These are phyloP conservation scores for Dipodomys ordii DNA, from an alignment of 2,113 vertebrate genomes.

Conservation along the genomic window DNA sequence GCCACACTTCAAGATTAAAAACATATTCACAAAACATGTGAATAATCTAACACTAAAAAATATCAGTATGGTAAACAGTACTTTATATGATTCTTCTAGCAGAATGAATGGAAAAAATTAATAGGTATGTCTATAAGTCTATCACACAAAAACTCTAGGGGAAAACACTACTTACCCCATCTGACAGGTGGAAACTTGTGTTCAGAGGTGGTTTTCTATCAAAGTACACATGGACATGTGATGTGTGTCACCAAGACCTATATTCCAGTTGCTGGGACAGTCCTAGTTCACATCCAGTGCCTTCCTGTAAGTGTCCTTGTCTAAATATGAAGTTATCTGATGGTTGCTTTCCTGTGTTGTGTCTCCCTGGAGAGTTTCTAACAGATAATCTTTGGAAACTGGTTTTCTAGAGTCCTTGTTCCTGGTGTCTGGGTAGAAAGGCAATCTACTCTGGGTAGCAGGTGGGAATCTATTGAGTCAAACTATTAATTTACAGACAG, in stretches of 20 bases:
- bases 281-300: background rate
- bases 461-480: background rate
- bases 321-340: background rate
- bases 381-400: background rate
- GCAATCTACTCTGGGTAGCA: background rate
- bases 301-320: background rate
- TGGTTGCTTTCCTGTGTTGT: background rate
- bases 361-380: background rate
- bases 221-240: background rate
- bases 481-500: background rate
- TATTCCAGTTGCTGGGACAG: background rate
- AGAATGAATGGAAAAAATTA: background rate
- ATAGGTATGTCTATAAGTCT: background rate
- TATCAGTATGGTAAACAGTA: background rate
- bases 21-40: background rate
- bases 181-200: background rate
- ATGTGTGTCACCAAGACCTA: background rate
- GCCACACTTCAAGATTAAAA: background rate
- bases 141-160: background rate
- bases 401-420: background rate
- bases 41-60: background rate
- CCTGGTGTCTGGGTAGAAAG: background rate
- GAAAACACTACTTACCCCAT: background rate
- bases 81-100: background rate
- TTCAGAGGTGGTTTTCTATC: background rate